Percentiles rank a stretch among this genome's conserved stretches.
phyloP scores from a whole-genome alignment of 2,113 vertebrate species.

The Salvator merianae region DNA sequence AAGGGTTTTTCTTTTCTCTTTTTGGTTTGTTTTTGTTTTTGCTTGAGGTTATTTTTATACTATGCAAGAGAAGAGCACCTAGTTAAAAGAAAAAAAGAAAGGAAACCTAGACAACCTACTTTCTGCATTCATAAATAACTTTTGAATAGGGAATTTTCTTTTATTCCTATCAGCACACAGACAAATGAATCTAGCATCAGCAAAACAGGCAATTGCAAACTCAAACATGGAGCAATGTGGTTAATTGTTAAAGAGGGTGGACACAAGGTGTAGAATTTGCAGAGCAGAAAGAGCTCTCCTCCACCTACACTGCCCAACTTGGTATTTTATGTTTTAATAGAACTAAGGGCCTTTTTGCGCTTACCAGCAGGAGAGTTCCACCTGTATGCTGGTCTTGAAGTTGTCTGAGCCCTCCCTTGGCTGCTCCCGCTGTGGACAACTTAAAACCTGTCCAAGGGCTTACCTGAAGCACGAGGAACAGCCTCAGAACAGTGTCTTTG shows the following conservation, averaged over 20 bases:
- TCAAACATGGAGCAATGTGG: conserved; percentile 14
- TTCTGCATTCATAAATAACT: conserved; percentile 68
- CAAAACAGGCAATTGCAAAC: conserved; percentile 26
- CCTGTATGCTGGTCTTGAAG: no score
- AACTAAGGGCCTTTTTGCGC: no score
- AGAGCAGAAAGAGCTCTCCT: not conserved
- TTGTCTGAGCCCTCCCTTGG: no score
- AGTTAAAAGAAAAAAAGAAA: not conserved
- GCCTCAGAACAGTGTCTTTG: no score
- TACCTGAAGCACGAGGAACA: no score
- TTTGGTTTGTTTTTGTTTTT: not conserved
- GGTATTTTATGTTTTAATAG: no score
- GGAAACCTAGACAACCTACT: conserved; percentile 23
- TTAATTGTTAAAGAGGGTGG: conserved; percentile 26
- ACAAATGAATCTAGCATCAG: conserved; percentile 49
- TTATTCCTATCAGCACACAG: conserved; percentile 47
- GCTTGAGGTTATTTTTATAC: conserved; percentile 52
- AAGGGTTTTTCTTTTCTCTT: conserved; percentile 17
- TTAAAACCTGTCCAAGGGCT: no score
- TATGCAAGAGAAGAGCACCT: conserved; percentile 20
- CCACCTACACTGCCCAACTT: no score
- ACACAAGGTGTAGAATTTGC: not conserved
- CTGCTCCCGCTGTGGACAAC: no score
- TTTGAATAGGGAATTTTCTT: conserved; percentile 43
- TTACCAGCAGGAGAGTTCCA: no score